phyloP scores from a whole-genome alignment of 1,140 invertebrate genomes.

The Uloborus diversus region DNA sequence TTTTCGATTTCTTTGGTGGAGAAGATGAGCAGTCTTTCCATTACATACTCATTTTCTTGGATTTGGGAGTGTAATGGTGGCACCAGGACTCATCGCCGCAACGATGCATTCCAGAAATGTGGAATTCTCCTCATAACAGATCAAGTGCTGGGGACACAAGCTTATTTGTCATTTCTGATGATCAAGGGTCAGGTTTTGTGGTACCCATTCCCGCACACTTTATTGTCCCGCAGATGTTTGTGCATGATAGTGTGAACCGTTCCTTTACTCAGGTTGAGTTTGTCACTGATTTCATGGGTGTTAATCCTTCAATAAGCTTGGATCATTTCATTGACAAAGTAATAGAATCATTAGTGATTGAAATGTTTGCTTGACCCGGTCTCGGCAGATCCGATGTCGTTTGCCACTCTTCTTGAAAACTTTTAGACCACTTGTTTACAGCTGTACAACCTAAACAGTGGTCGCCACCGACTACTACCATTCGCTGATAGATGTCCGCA shows the following conservation, averaged over 20 bases:
- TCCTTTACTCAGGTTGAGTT: background rate
- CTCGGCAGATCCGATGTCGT: background rate
- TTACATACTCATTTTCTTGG: background rate
- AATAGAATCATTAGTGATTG: background rate
- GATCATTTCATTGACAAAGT: background rate
- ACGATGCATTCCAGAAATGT: background rate
- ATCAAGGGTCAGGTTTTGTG: background rate
- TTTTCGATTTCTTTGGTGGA: background rate
- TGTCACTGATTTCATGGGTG: background rate
- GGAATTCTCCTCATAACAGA: background rate
- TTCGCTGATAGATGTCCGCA: background rate
- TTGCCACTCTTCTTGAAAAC: background rate
- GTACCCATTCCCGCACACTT: background rate
- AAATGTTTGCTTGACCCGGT: background rate
- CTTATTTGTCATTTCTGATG: background rate
- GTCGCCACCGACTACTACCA: background rate
- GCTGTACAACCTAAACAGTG: background rate
- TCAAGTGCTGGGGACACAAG: background rate
- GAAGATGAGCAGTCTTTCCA: background rate
- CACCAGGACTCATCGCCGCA: background rate
- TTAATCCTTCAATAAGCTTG: background rate
- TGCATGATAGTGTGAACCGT: background rate
- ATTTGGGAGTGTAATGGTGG: background rate
- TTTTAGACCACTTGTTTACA: background rate
- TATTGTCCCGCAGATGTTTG: background rate